Evolutionary conservation across 2,113 vertebrate species (phyloP).

Genomic region (Daubentonia madagascariensis): DNA sequence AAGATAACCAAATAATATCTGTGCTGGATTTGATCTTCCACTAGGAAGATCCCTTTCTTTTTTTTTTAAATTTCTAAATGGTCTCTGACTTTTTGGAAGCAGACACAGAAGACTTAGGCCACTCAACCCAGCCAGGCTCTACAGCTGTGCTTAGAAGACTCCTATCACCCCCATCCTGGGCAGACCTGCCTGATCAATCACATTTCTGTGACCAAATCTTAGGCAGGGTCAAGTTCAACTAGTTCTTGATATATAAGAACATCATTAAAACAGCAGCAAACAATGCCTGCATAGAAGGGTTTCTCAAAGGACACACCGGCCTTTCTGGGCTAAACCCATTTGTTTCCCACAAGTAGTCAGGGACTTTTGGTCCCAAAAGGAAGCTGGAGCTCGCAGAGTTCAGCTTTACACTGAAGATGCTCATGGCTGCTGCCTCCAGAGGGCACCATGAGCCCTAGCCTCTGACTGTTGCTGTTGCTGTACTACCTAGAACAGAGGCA

Average conservation of each 20-base stretch:
- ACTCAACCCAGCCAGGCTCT: background rate
- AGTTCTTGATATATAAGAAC: background rate
- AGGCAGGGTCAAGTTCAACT: background rate
- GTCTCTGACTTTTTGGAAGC: background rate
- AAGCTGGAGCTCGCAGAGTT: background rate
- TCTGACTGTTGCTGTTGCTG: background rate
- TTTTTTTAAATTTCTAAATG: background rate
- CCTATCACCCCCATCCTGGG: background rate
- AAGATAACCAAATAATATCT: background rate
- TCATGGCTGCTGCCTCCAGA: background rate
- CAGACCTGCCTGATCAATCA: background rate
- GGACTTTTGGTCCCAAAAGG: background rate
- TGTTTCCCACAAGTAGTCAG: background rate
- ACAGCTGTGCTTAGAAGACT: background rate
- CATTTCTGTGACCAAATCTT: background rate
- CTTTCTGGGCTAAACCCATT: background rate
- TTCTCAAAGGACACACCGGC: background rate
- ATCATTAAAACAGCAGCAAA: conserved; percentile 23
- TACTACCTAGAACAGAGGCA: background rate
- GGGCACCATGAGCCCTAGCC: background rate
- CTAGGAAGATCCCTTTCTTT: background rate
- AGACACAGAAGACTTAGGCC: background rate
- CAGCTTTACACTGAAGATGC: background rate
- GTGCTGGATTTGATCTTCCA: background rate
- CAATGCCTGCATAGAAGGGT: background rate